Conservation (phyloP, 2,888 invertebrate species). For the Calephelis perditalis region DNA sequence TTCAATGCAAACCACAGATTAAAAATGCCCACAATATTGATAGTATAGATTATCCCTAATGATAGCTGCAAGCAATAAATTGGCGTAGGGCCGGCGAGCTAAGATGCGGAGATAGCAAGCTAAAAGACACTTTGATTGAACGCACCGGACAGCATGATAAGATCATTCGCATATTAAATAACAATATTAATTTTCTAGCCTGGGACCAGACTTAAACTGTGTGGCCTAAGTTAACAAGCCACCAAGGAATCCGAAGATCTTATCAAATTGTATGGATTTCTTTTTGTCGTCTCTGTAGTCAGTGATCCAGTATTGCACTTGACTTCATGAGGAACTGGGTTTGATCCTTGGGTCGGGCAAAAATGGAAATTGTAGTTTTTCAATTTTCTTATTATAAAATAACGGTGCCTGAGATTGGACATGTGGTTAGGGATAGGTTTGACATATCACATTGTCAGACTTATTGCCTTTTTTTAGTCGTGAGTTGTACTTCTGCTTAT, state of each 20-base stretch:
- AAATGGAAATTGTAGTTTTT: too few species aligned
- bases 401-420: too few species aligned
- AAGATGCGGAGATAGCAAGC: conserved; percentile 59
- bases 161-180: conserved; percentile 74
- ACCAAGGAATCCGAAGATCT: conserved; percentile 1
- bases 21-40: conserved; percentile 39
- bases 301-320: too few species aligned
- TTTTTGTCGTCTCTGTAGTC: too few species aligned
- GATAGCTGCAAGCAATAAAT: conserved; percentile 58
- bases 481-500: too few species aligned
- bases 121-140: conserved; percentile 76
- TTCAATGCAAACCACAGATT: conserved; percentile 30
- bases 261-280: background rate
- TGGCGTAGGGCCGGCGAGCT: conserved; percentile 34
- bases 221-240: conserved; percentile 9
- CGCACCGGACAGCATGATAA: conserved; percentile 70
- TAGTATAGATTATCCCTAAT: conserved; percentile 51
- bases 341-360: too few species aligned
- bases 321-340: too few species aligned
- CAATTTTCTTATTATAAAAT: too few species aligned
- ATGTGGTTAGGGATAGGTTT: too few species aligned
- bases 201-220: conserved; percentile 5
- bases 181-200: conserved; percentile 62
- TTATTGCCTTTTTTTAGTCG: too few species aligned
- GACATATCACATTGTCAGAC: too few species aligned